Base-by-base conservation (phyloP, 2,797 vertebrate species). In the Mionectes olivaceus region DNA sequence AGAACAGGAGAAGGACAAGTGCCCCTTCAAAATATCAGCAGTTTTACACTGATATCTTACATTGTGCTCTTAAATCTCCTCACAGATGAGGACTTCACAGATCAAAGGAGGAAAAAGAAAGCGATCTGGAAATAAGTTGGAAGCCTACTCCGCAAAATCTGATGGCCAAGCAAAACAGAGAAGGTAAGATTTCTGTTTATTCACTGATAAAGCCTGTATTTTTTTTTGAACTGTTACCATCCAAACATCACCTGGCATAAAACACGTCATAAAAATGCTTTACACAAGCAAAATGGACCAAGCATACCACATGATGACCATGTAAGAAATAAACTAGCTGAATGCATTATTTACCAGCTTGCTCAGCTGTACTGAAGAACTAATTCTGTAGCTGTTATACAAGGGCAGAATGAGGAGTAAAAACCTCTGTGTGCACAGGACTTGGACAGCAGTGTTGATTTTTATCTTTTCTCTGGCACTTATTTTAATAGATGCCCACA, bases 181-280 rank as follows among this genome's bases (percentile, higher is more conserved):
- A 91, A 95, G 46, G 88, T 92, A 92, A 95, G 87, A 69, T 32
- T 87, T 67, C 67, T 46, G 19, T 60, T 93, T 90, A 68, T 74
- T 83, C 37, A 39, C 33, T 39, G 44, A 35, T 60, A 87, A 85
- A 75, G 21, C 23, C 50, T 69, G 9, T 44, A 47, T 47, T 87
- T 91, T 82, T 82, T 50, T 74, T 92, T 55, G 22, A 57, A 27
- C 15, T 74, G 52, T 79, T 79, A 76, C 44, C 44, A 56, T 52
- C 61, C 16, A 92, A 73, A 47, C n/a, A 69, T 61, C 11, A 53
- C 7, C 33, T 12, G 8, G 53, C 24, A 67, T 7, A 73, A 83
- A 83, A 67, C 22, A 65, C 19, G 15, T 28, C 22, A 65, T 35
- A 47, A 60, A 78, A 90, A 84, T 28, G 39, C 46, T 78, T 67